A percentile compares a stretch with the other conserved stretches of the same genome.
Conservation (phyloP, 2,797 vertebrate genomes). For the Remorina albescens region DNA sequence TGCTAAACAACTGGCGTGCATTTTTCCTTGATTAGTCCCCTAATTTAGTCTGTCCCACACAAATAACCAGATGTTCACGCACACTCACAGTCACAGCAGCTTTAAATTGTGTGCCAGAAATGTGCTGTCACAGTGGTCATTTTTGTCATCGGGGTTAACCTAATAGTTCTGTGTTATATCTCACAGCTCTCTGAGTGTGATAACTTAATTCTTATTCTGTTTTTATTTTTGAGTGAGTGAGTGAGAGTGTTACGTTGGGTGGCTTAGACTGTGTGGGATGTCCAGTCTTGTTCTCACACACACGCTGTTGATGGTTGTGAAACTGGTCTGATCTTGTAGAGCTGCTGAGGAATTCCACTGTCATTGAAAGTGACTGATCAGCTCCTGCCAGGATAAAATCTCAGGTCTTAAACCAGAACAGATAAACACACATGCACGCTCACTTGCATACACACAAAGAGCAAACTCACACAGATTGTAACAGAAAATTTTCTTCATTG, state of each 20-base stretch:
- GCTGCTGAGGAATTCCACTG: slow-evolving; percentile 44
- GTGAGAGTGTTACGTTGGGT: background rate
- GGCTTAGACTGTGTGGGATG: slow-evolving; percentile 3
- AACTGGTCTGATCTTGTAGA: slow-evolving; percentile 20
- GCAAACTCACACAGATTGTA: slow-evolving; percentile 19
- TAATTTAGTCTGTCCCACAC: slow-evolving; percentile 39
- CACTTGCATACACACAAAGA: slow-evolving; percentile 3
- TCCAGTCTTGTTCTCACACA: slow-evolving; percentile 14
- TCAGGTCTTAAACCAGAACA: slow-evolving; percentile 18
- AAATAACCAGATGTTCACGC: slow-evolving; percentile 51
- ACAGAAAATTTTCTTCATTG: slow-evolving; percentile 40
- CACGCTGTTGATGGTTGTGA: slow-evolving; percentile 29
- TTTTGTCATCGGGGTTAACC: slow-evolving; percentile 12
- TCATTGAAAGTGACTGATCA: slow-evolving; percentile 63
- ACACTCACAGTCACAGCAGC: slow-evolving; percentile 9
- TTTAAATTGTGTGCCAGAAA: slow-evolving; percentile 16
- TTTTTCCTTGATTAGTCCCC: slow-evolving; percentile 51
- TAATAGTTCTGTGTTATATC: slow-evolving; percentile 13
- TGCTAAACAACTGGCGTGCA: slow-evolving; percentile 47
- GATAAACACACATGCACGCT: slow-evolving; percentile 3
- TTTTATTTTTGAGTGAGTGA: slow-evolving; percentile 10
- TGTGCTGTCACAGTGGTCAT: background rate
- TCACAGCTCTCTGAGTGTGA: background rate
- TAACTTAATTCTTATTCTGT: slow-evolving; percentile 23
- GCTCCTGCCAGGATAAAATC: slow-evolving; percentile 60